Percentiles rank a stretch among this genome's conserved stretches.
Evolutionary conservation across 2,888 invertebrate species (phyloP).

Genomic region (Temnothorax ravouxi): DNA sequence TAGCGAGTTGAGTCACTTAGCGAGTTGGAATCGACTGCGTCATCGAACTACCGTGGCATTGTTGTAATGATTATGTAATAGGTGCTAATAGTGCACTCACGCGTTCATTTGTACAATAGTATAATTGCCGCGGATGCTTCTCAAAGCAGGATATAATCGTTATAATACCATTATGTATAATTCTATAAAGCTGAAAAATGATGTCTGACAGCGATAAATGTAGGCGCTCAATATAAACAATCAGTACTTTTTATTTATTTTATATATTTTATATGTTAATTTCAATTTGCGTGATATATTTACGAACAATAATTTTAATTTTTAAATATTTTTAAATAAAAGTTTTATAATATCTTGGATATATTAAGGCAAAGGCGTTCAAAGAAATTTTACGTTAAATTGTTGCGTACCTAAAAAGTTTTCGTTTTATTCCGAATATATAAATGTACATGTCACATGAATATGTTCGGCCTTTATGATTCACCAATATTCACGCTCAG

Average conservation of each 20-base stretch:
- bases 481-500: conserved; percentile 20
- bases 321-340: not conserved
- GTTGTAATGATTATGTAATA: conserved; percentile 41
- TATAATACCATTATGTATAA: conserved; percentile 35
- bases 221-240: not conserved
- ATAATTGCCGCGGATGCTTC: conserved; percentile 32
- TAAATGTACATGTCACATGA: not conserved
- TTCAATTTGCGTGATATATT: not conserved
- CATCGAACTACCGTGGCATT: conserved; percentile 19
- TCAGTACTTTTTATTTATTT: not conserved
- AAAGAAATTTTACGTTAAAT: conserved; percentile 11
- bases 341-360: not conserved
- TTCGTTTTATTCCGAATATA: not conserved
- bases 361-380: not conserved
- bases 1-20: conserved; percentile 4
- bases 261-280: not conserved
- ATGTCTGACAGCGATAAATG: not conserved
- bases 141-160: conserved; percentile 44
- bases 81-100: conserved; percentile 44
- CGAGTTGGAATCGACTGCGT: conserved; percentile 24
- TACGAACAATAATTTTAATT: not conserved
- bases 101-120: conserved; percentile 40
- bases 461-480: conserved; percentile 21
- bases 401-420: not conserved
- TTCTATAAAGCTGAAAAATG: conserved; percentile 22